These are phyloP conservation scores for Hydrophis major DNA, from an alignment of 2,797 vertebrate genomes.

Conservation along the genomic window DNA sequence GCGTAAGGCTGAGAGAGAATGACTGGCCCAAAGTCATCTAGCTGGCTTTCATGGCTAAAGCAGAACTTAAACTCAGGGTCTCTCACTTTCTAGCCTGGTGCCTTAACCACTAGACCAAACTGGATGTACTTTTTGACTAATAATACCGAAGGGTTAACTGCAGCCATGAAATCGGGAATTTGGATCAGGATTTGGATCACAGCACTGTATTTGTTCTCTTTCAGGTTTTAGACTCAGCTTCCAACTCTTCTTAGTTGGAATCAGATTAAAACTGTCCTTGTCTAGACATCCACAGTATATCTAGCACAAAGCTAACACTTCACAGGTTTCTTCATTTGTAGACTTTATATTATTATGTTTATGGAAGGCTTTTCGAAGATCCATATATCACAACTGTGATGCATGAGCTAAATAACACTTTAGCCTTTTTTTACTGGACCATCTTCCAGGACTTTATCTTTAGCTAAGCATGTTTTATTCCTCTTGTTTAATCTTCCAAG, in stretches of 20 bases:
- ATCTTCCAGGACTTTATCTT: slow-evolving; percentile 49
- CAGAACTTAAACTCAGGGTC: not conserved
- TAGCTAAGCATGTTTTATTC: not conserved
- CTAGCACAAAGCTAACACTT: not conserved
- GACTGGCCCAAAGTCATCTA: not conserved
- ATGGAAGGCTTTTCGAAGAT: slow-evolving; percentile 41
- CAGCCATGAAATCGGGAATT: not conserved
- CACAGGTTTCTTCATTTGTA: slow-evolving; percentile 51
- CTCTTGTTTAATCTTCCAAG: slow-evolving; percentile 15
- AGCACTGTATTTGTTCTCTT: not conserved
- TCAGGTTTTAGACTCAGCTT: slow-evolving; percentile 44
- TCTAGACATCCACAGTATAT: not conserved
- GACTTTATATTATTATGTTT: slow-evolving; percentile 55
- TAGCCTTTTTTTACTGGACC: slow-evolving; percentile 38
- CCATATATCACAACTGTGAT: slow-evolving; percentile 41
- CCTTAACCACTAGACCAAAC: not conserved
- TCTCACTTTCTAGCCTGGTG: not conserved
- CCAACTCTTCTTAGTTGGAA: not conserved
- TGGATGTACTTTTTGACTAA: not conserved
- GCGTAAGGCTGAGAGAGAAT: not conserved
- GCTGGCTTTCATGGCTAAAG: not conserved
- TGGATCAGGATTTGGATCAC: not conserved
- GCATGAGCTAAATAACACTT: slow-evolving; percentile 59
- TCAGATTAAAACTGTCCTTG: slow-evolving; percentile 7
- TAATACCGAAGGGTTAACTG: not conserved